These are phyloP conservation scores for Aspidapion aeneum DNA, from an alignment of 2,888 invertebrate genomes.

Conservation along the genomic window DNA sequence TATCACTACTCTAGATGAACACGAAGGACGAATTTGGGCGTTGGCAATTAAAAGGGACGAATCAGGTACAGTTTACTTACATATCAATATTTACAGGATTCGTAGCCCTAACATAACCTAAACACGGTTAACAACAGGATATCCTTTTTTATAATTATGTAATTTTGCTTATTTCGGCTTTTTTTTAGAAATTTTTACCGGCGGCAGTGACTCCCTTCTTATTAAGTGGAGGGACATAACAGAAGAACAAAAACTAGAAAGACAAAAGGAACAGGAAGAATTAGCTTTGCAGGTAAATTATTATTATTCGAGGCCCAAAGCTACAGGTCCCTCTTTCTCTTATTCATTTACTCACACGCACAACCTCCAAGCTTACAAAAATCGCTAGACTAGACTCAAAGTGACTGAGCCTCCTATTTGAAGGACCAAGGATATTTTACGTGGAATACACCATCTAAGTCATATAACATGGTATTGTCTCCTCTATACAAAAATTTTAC, in stretches of 20 bases:
- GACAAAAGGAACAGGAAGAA: constrained; percentile 62
- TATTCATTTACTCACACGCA: too few relatives aligned
- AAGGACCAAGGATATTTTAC: too few relatives aligned
- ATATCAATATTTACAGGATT: neutral
- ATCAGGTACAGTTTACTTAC: constrained; percentile 59
- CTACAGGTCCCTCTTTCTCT: too few relatives aligned
- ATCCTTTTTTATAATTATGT: neutral
- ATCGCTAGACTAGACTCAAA: too few relatives aligned
- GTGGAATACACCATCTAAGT: too few relatives aligned
- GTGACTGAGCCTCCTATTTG: too few relatives aligned
- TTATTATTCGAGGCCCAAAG: too few relatives aligned
- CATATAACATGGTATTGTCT: too few relatives aligned
- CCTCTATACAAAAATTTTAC: too few relatives aligned
- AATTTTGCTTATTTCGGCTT: neutral
- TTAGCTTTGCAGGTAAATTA: constrained; percentile 55
- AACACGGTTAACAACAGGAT: neutral
- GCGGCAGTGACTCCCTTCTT: constrained; percentile 84
- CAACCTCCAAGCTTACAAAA: too few relatives aligned
- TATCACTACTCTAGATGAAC: constrained; percentile 80
- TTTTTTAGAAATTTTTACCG: constrained; percentile 60
- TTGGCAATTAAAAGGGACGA: constrained; percentile 67
- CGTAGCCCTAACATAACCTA: neutral
- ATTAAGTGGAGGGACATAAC: constrained; percentile 87
- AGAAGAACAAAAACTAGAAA: constrained; percentile 62
- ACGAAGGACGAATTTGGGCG: constrained; percentile 87